A percentile compares a stretch with the other conserved stretches of the same genome.
Evolutionary conservation across 2,888 invertebrate genomes (phyloP).

Genomic region (Ecliptopera silaceata): DNA sequence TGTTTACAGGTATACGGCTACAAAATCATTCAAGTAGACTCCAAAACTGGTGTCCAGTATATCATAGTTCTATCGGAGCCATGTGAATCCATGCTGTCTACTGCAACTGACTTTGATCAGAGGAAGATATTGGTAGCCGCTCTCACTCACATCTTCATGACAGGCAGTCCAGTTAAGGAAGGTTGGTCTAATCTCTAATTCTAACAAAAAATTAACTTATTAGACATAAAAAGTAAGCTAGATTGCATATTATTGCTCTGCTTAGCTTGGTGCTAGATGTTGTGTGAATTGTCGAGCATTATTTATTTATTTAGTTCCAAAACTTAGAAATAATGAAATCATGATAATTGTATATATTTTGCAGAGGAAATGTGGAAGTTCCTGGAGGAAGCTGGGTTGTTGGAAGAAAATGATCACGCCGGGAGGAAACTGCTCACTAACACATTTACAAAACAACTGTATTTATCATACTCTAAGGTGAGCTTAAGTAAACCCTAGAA

Average conservation of each 20-base stretch:
- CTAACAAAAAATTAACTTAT: too few relatives aligned
- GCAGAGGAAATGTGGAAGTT: slow-evolving; percentile 79
- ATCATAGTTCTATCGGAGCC: slow-evolving; percentile 58
- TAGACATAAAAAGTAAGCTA: too few relatives aligned
- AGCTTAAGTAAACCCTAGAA: not conserved
- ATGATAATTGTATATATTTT: slow-evolving; percentile 28
- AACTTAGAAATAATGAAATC: too few relatives aligned
- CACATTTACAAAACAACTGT: slow-evolving; percentile 66
- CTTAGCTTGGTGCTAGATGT: too few relatives aligned
- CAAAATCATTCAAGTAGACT: slow-evolving; percentile 67
- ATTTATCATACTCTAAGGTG: slow-evolving; percentile 67
- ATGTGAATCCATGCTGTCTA: slow-evolving; percentile 52
- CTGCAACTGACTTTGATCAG: slow-evolving; percentile 47
- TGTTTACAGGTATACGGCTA: slow-evolving; percentile 76
- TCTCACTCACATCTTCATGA: slow-evolving; percentile 81
- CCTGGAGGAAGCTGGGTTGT: slow-evolving; percentile 66
- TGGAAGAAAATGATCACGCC: slow-evolving; percentile 59
- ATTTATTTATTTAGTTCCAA: too few relatives aligned
- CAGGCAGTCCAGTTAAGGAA: slow-evolving; percentile 72
- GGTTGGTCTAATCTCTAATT: slow-evolving; percentile 33
- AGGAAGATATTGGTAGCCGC: slow-evolving; percentile 68
- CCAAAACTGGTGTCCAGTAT: slow-evolving; percentile 54
- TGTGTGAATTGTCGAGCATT: too few relatives aligned
- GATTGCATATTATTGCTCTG: too few relatives aligned
- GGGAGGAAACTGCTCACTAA: slow-evolving; percentile 60